A percentile compares a stretch with the other conserved stretches of the same genome.
Evolutionary conservation across 2,797 vertebrate genomes (phyloP).

Genomic region (Karalla daura): DNA sequence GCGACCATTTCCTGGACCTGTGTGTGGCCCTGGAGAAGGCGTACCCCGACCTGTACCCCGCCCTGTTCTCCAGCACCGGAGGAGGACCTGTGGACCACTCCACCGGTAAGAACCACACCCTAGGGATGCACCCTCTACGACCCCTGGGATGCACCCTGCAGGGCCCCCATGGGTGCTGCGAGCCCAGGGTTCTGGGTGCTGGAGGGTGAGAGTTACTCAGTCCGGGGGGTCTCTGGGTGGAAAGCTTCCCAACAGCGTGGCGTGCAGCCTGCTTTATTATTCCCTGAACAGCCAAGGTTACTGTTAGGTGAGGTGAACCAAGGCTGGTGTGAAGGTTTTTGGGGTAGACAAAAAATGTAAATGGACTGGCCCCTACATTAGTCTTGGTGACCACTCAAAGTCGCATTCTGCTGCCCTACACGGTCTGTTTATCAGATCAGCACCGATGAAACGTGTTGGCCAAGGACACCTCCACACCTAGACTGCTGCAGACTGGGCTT

Average conservation of each 20-base stretch:
- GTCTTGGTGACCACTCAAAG: too few relatives aligned
- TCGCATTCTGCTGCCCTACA: too few relatives aligned
- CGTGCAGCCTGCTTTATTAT: conserved; percentile 4
- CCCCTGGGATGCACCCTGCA: too few relatives aligned
- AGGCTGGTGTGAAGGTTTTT: conserved; percentile 23
- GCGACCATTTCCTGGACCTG: conserved; percentile 96
- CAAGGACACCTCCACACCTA: too few relatives aligned
- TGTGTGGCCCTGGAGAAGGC: conserved; percentile 96
- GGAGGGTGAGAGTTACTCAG: too few relatives aligned
- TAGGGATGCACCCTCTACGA: too few relatives aligned
- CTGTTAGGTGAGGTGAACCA: not conserved
- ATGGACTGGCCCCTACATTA: too few relatives aligned
- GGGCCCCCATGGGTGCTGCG: too few relatives aligned
- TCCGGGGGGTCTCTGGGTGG: conserved; percentile 13
- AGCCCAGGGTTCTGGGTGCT: conserved; percentile 67
- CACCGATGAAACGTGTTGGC: too few relatives aligned
- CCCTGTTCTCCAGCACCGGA: conserved; percentile 89
- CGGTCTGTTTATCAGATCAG: too few relatives aligned
- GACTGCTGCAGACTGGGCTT: too few relatives aligned
- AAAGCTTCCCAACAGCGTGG: not conserved
- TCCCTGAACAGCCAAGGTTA: not conserved
- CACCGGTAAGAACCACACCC: conserved; percentile 81
- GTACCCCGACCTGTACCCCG: conserved; percentile 93
- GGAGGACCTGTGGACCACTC: conserved; percentile 86
- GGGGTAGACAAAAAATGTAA: too few relatives aligned